Evolutionary conservation across 2,888 invertebrate species (phyloP).

Genomic region (Epinotia brunnichana): DNA sequence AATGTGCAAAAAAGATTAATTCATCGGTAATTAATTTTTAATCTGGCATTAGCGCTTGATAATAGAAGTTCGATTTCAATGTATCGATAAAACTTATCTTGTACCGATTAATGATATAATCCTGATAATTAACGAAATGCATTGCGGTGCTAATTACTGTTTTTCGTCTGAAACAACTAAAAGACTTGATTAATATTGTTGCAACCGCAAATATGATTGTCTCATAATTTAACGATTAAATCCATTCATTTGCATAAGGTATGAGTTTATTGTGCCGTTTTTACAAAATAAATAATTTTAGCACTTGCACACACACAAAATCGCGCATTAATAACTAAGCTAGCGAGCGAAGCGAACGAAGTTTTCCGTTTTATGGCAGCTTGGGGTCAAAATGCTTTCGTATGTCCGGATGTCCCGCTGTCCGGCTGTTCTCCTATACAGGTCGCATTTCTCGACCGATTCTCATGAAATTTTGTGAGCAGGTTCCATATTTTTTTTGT

Average conservation of each 20-base stretch:
- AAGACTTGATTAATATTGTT: not conserved
- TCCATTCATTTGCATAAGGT: not conserved
- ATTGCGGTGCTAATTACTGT: conserved; percentile 17
- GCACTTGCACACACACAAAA: too few species aligned
- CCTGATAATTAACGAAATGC: conserved; percentile 21
- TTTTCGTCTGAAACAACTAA: not conserved
- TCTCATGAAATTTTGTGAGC: too few species aligned
- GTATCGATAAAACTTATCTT: conserved; percentile 22
- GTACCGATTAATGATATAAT: conserved; percentile 17
- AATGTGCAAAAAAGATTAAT: not conserved
- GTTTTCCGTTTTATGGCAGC: too few species aligned
- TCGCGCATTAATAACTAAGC: too few species aligned
- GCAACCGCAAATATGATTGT: not conserved
- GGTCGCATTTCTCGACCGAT: too few species aligned
- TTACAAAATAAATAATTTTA: not conserved
- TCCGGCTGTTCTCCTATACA: too few species aligned
- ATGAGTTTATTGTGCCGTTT: too few species aligned
- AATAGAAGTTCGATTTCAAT: conserved; percentile 8
- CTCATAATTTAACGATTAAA: not conserved
- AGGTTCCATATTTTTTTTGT: too few species aligned
- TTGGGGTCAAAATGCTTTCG: too few species aligned
- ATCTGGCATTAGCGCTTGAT: conserved; percentile 1
- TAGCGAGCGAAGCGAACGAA: too few species aligned
- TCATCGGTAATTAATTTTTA: conserved; percentile 15
- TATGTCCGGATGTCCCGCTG: too few species aligned